Conservation (phyloP, 2,888 invertebrate species). For the Nephrotoma guestfalica region DNA sequence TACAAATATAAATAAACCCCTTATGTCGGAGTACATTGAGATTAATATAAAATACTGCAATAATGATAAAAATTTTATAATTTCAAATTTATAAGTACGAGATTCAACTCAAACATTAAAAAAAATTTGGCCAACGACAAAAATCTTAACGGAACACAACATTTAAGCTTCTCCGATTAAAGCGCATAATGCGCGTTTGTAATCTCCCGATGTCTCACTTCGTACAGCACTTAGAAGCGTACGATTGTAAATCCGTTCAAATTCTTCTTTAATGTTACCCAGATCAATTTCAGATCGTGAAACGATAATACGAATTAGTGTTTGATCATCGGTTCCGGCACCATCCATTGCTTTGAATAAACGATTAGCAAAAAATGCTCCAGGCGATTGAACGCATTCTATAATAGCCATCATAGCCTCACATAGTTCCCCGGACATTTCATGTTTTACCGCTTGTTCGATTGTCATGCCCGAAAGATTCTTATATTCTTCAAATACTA, state of each 20-base stretch:
- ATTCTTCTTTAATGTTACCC: conserved; percentile 51
- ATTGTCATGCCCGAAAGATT: conserved; percentile 55
- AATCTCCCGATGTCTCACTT: conserved; percentile 43
- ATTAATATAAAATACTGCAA: not conserved
- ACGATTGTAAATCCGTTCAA: conserved; percentile 53
- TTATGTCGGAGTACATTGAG: not conserved
- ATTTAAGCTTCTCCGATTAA: conserved; percentile 26
- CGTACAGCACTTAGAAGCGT: conserved; percentile 47
- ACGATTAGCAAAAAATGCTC: conserved; percentile 53
- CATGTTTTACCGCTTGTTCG: conserved; percentile 54
- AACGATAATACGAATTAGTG: conserved; percentile 55
- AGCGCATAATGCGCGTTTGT: conserved; percentile 37
- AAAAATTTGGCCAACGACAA: not conserved
- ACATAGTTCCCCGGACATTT: conserved; percentile 49
- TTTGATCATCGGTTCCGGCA: conserved; percentile 54
- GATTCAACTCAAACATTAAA: not conserved
- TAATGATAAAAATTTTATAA: not conserved
- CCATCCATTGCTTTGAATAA: conserved; percentile 54
- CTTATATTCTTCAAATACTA: conserved; percentile 60
- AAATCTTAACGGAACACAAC: not conserved
- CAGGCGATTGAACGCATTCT: conserved; percentile 50
- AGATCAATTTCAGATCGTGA: conserved; percentile 56
- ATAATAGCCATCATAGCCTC: conserved; percentile 61
- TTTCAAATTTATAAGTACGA: not conserved
- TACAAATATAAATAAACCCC: not conserved